Percentiles rank a stretch among this genome's conserved stretches.
phyloP scores from a whole-genome alignment of 2,113 vertebrate genomes.

The Scalopus aquaticus region DNA sequence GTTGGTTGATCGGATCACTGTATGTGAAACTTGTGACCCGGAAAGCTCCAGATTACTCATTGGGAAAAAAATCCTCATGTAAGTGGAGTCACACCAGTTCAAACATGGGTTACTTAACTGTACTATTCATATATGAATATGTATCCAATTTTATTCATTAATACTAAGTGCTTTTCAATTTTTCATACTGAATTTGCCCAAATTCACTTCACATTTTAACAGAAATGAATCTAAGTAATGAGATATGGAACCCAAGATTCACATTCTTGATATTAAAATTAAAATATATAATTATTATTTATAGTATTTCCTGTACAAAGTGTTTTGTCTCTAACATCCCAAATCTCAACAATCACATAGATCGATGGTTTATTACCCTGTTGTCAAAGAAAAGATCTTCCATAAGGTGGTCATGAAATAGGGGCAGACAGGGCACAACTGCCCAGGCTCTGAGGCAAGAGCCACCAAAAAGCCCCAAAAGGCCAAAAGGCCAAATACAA shows the following conservation, averaged over 20 bases:
- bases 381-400: background rate
- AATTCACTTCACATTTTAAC: background rate
- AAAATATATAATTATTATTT: background rate
- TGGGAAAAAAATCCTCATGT: too few relatives aligned
- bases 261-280: background rate
- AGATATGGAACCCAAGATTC: accelerated
- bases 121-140: too few relatives aligned
- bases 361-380: background rate
- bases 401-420: too few relatives aligned
- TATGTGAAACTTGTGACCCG: background rate
- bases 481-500: too few relatives aligned
- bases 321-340: background rate
- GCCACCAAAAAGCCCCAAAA: too few relatives aligned
- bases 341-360: accelerated
- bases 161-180: background rate
- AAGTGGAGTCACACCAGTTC: too few relatives aligned
- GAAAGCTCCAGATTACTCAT: too few relatives aligned
- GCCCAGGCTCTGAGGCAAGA: too few relatives aligned
- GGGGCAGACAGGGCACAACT: too few relatives aligned
- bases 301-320: background rate
- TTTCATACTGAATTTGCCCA: background rate
- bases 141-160: background rate
- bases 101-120: too few relatives aligned
- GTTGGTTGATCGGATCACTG: background rate
- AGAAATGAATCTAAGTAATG: background rate